Evolutionary conservation across 2,888 invertebrate genomes (phyloP), one percentile per base, ranked within the genome.

Genomic region (Electrophaes corylata): DNA sequence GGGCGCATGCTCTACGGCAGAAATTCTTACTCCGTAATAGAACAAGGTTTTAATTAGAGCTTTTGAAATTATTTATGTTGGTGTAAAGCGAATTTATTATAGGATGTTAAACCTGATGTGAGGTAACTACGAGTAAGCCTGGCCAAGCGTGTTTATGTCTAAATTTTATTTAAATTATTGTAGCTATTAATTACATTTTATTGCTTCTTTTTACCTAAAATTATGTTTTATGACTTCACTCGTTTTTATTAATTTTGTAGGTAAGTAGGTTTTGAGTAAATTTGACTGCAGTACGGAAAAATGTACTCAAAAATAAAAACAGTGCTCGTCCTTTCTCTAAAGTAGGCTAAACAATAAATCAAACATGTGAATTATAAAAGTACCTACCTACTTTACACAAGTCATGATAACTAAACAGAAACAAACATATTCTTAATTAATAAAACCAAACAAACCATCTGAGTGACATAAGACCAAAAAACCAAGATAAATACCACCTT

Each of bases 21-120:
- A 79, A 76, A 79, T 73, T 71, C 72, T 67, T 55, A 60, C 35
- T 50, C 20, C 60, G 82, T 81, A 78, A 81, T 82, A 82, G 81
- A 78, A 80, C 82, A 80, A 73, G 81, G 70, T 81, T 82, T 85
- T 86, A 87, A 88, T 87, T 86, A 84, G 76, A 72, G 69, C 68
- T 66, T 67, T 62, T 57, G 63, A 65, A 65, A 67, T 71, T 70
- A 70, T 75, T 71, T 75, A 73, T 65, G 57, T 56, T 58, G 47
- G 47, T 58, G 44, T 53, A 26, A 54, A 57, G 48, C 45, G 39
- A 52, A 65, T 67, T 67, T 67, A 67, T 63, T 62, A 48, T 35
- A 47, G 51, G 44, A 48, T 56, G 51, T 55, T 37, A 37, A 57
- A 59, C 49, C 19, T 52, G 53, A 37, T 39, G 43, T 48, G 29